Evolutionary conservation across 2,113 vertebrate genomes (phyloP).

Genomic region (Gnathonemus longibarbis): DNA sequence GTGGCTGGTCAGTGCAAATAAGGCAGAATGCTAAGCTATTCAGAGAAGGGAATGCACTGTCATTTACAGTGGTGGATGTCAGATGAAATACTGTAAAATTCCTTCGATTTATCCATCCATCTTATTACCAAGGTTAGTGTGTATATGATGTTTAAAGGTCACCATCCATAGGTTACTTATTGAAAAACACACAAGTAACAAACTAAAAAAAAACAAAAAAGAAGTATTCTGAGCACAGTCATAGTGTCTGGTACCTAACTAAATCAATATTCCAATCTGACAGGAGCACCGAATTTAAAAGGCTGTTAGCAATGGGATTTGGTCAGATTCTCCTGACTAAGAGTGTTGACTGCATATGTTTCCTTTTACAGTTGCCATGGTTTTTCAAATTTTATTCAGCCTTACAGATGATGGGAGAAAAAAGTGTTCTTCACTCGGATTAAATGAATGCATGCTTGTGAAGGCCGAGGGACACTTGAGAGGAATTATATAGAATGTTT

Average conservation of each 20-base stretch:
- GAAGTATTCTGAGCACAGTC: not conserved
- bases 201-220: not conserved
- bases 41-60: not conserved
- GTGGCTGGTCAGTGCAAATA: not conserved
- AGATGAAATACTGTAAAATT: not conserved
- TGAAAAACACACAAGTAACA: not conserved
- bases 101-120: not conserved
- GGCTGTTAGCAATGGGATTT: not conserved
- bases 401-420: not conserved
- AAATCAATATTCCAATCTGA: not conserved
- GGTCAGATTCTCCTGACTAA: not conserved
- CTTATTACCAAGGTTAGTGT: not conserved
- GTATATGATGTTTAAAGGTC: conserved; percentile 13
- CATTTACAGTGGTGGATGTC: not conserved
- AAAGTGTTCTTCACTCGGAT: not conserved
- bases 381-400: not conserved
- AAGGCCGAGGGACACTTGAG: not conserved
- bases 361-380: not conserved
- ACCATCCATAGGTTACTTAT: not conserved
- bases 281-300: not conserved
- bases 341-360: not conserved
- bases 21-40: not conserved
- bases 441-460: not conserved
- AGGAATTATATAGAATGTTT: not conserved
- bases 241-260: not conserved